A percentile compares a stretch with the other conserved stretches of the same genome.
phyloP scores from a whole-genome alignment of 2,113 vertebrate genomes.

The Labeo rohita region DNA sequence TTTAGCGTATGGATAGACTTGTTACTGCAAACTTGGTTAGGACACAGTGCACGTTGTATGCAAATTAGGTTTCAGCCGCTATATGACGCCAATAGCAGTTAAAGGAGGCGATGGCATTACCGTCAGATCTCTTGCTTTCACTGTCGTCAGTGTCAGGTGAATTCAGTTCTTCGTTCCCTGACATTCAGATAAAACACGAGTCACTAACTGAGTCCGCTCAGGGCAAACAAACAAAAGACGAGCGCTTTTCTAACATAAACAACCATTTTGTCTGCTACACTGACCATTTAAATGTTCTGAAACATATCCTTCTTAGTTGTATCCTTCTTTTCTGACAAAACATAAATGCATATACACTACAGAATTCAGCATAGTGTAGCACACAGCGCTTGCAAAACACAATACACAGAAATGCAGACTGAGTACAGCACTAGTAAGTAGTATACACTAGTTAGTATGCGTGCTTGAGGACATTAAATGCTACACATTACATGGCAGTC shows the following conservation, averaged over 20 bases:
- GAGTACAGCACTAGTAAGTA: background rate
- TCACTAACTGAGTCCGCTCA: slow-evolving; percentile 37
- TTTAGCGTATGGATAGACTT: background rate
- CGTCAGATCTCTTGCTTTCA: slow-evolving; percentile 74
- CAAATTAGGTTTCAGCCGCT: slow-evolving; percentile 21
- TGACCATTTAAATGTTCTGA: no score
- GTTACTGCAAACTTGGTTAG: background rate
- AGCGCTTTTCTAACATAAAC: background rate
- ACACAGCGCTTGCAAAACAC: background rate
- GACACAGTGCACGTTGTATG: background rate
- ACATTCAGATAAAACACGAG: slow-evolving; percentile 53
- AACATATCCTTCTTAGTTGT: background rate
- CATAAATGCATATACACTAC: background rate
- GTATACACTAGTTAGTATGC: background rate
- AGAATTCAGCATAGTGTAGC: background rate
- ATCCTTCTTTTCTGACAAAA: background rate
- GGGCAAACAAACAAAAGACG: background rate
- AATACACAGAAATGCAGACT: background rate
- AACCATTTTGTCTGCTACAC: background rate
- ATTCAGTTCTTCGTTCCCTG: slow-evolving; percentile 78
- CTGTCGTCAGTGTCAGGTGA: slow-evolving; percentile 74
- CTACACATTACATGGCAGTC: background rate
- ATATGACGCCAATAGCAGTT: slow-evolving; percentile 10
- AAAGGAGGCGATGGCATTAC: slow-evolving; percentile 50
- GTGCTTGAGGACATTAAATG: background rate